phyloP scores from a whole-genome alignment of 2,113 vertebrate genomes.

The Camarhynchus parvulus region DNA sequence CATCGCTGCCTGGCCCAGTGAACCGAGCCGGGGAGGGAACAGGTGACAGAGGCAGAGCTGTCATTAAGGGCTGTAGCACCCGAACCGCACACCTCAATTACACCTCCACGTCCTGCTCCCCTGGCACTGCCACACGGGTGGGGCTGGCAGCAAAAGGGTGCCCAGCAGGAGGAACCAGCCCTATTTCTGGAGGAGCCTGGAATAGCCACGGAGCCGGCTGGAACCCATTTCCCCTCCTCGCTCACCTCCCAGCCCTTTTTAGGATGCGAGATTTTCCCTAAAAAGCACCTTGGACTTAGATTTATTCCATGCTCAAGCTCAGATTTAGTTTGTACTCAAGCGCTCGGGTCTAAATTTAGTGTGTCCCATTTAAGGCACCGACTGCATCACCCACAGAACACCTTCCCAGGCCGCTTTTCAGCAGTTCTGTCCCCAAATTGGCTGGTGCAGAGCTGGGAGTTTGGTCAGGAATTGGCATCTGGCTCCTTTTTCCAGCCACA shows the following conservation, averaged over 20 bases:
- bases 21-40: neutral
- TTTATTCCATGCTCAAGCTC: neutral
- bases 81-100: neutral
- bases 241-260: constrained; percentile 7
- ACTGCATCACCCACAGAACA: neutral
- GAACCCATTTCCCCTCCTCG: neutral
- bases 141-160: neutral
- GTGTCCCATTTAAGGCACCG: neutral
- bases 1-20: neutral
- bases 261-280: neutral
- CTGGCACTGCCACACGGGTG: neutral
- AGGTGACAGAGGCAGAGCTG: neutral
- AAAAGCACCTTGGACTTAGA: neutral
- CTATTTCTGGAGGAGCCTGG: constrained; percentile 15
- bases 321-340: neutral
- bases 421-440: neutral
- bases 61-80: neutral
- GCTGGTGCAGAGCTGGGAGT: neutral
- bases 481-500: neutral
- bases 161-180: neutral
- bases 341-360: neutral
- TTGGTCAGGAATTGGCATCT: neutral
- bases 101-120: fast-evolving
- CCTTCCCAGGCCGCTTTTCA: neutral
- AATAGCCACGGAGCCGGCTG: neutral